Evolutionary conservation across 2,113 vertebrate species (phyloP), one percentile per base, ranked within the genome.

Genomic region (Hippocampus barbouri): DNA sequence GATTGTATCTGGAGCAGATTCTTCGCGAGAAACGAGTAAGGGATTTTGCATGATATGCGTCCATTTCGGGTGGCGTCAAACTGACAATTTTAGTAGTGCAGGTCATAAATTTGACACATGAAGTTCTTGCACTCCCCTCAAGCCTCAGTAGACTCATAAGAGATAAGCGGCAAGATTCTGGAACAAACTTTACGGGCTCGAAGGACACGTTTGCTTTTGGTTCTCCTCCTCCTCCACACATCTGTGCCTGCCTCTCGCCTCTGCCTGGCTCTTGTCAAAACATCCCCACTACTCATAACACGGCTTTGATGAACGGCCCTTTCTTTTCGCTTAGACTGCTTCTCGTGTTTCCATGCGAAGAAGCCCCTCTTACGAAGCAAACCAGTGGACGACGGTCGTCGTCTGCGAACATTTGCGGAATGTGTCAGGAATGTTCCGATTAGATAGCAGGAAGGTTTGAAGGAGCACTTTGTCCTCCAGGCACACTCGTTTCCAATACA

Each of bases 171-270:
- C 27, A 8, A 0, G 38, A 69, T 74, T 64, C 40, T 16, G 7
- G 67, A 77, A 74, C 64, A 73, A 72, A 66, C 65, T 69, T 74
- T 81, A 80, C 79, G 74, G 51, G 5, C 51, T 53, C 20, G 54
- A 56, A 9, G n/a, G 54, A n/a, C 54, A 12, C 54, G n/a, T n/a
- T n/a, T 15, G 43, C 43, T 45, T 45, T 45, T 3, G 34, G 34
- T 38, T 38, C 34, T 51, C 49, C 2, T 51, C 49, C 78, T 80
- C 82, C 77, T 56, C 66, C 81, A 79, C 41, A 71, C 68, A 71
- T 85, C 79, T 49, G 61, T 75, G 74, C 68, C 70, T 71, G 9
- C 34, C 34, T 38, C 34, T 38, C 34, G 34, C 34, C 34, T 38
- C 43, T 21, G 20, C 77, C 65, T 75, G 38, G 63, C 70, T 2